Evolutionary conservation across 2,888 invertebrate species (phyloP).

Genomic region (Tillus elongatus): DNA sequence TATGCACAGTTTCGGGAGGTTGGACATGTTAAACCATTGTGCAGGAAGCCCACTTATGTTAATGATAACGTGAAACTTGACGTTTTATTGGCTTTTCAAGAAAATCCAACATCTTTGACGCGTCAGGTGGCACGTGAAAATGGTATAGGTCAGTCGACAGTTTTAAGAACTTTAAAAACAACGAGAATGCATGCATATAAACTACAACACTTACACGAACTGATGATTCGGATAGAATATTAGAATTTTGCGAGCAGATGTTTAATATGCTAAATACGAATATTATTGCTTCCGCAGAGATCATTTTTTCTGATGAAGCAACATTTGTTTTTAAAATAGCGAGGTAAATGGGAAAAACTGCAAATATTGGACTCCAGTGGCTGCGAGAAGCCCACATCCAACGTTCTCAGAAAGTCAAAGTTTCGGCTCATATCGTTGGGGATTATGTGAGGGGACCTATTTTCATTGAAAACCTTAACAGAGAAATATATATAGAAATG

Average conservation of each 20-base stretch:
- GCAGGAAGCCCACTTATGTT: background rate
- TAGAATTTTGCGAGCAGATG: background rate
- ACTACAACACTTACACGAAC: background rate
- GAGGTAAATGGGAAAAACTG: background rate
- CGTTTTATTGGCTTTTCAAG: background rate
- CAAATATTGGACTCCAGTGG: constrained; percentile 2
- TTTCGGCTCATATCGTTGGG: background rate
- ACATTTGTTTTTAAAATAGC: background rate
- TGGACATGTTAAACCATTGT: constrained; percentile 3
- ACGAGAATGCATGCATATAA: background rate
- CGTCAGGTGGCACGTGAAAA: too few relatives aligned
- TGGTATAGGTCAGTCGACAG: background rate
- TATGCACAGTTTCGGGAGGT: background rate
- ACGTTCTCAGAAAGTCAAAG: constrained; percentile 1
- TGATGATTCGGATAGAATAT: background rate
- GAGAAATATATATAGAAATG: background rate
- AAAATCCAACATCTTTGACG: background rate
- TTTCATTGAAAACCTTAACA: constrained; percentile 2
- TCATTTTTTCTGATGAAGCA: constrained; percentile 1
- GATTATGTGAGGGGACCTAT: constrained; percentile 1
- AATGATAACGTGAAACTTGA: background rate
- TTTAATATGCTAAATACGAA: background rate
- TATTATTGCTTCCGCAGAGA: background rate
- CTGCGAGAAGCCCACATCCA: background rate
- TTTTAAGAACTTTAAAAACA: background rate